A percentile compares a stretch with the other conserved stretches of the same genome.
phyloP scores from a whole-genome alignment of 2,113 vertebrate species.

The Dipodomys ordii region DNA sequence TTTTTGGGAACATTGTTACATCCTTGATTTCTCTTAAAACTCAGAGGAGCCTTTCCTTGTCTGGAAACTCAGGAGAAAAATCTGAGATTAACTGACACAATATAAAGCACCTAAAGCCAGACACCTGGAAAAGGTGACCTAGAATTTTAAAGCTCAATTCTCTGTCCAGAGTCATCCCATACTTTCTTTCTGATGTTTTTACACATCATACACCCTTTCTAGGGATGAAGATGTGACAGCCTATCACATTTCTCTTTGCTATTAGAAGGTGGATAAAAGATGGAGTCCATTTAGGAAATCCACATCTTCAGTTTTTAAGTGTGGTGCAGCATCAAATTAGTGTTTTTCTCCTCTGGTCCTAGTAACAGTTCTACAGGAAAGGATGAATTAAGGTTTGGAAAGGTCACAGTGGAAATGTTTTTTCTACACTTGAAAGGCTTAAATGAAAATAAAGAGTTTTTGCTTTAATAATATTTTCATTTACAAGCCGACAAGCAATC shows the following conservation, averaged over 20 bases:
- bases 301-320: conserved; percentile 43
- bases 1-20: conserved; percentile 9
- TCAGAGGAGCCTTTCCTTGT: not conserved
- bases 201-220: not conserved
- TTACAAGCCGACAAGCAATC: conserved; percentile 45
- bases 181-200: not conserved
- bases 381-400: conserved; percentile 48
- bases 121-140: not conserved
- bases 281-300: conserved; percentile 10
- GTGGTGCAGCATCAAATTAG: conserved; percentile 29
- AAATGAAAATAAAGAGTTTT: conserved; percentile 60
- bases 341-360: conserved; percentile 49
- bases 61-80: not conserved
- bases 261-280: conserved; percentile 31
- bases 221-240: not conserved
- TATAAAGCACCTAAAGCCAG: not conserved
- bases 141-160: conserved; percentile 39
- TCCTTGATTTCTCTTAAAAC: not conserved
- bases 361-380: conserved; percentile 45
- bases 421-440: conserved; percentile 55
- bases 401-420: conserved; percentile 34
- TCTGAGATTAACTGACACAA: not conserved
- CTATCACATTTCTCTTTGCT: not conserved
- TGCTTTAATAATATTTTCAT: conserved; percentile 60
- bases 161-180: not conserved